Conservation (phyloP, 1,140 invertebrate species). For the Apis florea region DNA sequence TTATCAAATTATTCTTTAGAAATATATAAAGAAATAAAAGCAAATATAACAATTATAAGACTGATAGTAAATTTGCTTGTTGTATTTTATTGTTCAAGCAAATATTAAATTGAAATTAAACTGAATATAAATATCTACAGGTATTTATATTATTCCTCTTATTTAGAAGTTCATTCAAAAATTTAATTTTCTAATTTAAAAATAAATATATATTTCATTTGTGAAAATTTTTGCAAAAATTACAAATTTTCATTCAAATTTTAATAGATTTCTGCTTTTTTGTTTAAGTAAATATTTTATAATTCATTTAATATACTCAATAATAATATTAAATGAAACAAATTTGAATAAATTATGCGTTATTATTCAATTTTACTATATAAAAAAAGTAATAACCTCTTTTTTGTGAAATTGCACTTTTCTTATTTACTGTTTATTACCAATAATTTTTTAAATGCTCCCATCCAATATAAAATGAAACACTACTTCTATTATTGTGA, state of each 20-base stretch:
- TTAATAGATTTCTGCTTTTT: background rate
- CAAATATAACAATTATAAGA: constrained; percentile 23
- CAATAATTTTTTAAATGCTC: background rate
- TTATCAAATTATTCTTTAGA: constrained; percentile 37
- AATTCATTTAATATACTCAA: too few species aligned
- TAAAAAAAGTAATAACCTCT: background rate
- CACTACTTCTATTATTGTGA: background rate
- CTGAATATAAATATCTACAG: constrained; percentile 5
- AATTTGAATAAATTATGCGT: background rate
- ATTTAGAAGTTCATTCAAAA: constrained; percentile 11
- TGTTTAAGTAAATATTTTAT: background rate
- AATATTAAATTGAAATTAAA: background rate
- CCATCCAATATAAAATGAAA: background rate
- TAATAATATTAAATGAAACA: background rate
- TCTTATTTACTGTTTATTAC: background rate
- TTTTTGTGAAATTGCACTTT: background rate
- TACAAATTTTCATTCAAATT: constrained; percentile 5
- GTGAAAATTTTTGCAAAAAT: background rate
- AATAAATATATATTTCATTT: background rate
- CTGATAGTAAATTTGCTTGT: constrained; percentile 29
- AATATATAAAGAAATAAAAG: constrained; percentile 13
- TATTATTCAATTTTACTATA: background rate
- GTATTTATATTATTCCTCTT: constrained; percentile 9
- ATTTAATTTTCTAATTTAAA: constrained; percentile 19
- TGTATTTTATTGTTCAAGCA: constrained; percentile 10